A percentile compares a stretch with the other conserved stretches of the same genome.
These are phyloP conservation scores for Cerastis rubricosa DNA, from an alignment of 2,888 invertebrate genomes.

Conservation along the genomic window DNA sequence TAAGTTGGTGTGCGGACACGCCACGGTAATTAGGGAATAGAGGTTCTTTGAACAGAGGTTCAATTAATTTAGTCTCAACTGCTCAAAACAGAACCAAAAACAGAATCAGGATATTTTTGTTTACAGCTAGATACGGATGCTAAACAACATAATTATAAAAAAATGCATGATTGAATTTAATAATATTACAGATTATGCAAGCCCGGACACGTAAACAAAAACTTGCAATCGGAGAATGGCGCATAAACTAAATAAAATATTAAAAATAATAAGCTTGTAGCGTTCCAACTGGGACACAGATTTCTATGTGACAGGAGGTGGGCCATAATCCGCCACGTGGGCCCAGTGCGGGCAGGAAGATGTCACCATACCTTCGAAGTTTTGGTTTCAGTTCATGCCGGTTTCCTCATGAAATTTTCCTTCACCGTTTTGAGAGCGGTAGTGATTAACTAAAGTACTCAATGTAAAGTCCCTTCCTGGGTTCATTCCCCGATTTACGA, in stretches of 20 bases:
- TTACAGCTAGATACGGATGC: conserved; percentile 7
- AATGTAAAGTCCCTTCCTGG: neutral
- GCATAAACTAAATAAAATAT: too few relatives aligned
- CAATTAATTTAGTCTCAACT: neutral
- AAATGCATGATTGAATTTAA: neutral
- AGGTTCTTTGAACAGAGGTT: too few relatives aligned
- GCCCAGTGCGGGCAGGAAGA: neutral
- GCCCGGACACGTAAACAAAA: too few relatives aligned
- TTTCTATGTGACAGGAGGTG: neutral
- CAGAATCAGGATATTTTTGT: too few relatives aligned
- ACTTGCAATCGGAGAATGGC: too few relatives aligned
- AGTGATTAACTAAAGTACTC: neutral
- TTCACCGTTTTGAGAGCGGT: neutral
- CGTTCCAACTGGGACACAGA: neutral
- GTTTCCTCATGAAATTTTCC: neutral
- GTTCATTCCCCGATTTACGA: neutral
- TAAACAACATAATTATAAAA: neutral
- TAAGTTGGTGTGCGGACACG: neutral
- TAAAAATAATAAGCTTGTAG: too few relatives aligned
- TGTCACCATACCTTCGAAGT: neutral
- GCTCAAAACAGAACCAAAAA: neutral
- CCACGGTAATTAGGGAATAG: conserved; percentile 7
- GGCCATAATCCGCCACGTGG: neutral
- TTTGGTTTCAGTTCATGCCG: neutral
- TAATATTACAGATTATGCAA: too few relatives aligned